Base-by-base conservation (phyloP, 1,140 invertebrate species). In the Drosophila arawakana region DNA sequence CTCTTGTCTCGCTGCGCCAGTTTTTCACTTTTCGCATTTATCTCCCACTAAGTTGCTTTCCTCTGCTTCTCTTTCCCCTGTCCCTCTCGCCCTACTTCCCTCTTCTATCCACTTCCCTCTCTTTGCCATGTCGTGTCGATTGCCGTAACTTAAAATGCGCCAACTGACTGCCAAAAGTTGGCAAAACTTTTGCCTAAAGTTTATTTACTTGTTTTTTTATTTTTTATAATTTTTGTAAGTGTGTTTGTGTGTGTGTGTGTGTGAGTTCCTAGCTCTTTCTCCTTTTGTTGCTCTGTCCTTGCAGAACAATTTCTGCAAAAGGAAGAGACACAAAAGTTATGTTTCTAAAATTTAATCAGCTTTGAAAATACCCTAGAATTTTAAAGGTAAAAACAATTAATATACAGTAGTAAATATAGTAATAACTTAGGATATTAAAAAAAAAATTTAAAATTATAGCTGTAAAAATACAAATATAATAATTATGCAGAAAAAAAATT, bases 61-160 rank as follows among this genome's bases (percentile, higher is more conserved):
- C 61, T 18, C 41, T 58, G 35, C 68, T 39, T 13, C 58, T 44
- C 34, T 41, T 37, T 52, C 25, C 4, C n/a, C 10, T 21, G 13
- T 54, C 7, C n/a, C 41, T 39, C 44, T 37, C 1, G 3, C 4
- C 4, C 1, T n/a, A n/a, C 11, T 43, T n/a, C 10, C 2, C 25
- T 18, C 18, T n/a, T 9, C 15, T 41, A 6, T 58, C 44, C 30
- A 37, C 50, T 25, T 7, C 11, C 18, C 9, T 15, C 49, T n/a
- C n/a, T 46, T 58, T 59, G 21, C 57, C 39, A 44, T 15, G 47
- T 59, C 46, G 50, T 60, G 75, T 78, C 82, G 80, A 88, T 80
- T 88, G 83, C 69, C 73, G 66, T 83, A 88, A 88, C 83, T 86
- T 86, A 83, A 86, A 86, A 86, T 83, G 83, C 83, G 83, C 80